Evolutionary conservation across 2,113 vertebrate species (phyloP).

Genomic region (Guaruba guarouba): DNA sequence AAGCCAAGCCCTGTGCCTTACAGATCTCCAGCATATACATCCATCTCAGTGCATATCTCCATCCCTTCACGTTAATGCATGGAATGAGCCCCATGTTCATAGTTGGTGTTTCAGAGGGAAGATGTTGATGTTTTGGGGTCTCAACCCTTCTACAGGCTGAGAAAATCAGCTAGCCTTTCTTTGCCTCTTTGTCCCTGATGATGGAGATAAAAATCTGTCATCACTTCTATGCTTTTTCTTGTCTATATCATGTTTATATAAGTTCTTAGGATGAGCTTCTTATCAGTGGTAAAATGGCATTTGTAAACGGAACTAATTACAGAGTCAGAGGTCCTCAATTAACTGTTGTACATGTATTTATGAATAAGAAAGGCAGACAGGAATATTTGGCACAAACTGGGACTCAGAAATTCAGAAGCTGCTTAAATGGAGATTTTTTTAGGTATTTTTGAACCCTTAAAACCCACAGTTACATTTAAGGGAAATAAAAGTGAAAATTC

Average conservation of each 20-base stretch:
- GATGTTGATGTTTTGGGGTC: neutral
- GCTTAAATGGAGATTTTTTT: neutral
- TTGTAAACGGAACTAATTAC: neutral
- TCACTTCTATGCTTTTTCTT: neutral
- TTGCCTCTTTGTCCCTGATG: neutral
- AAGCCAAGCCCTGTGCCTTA: neutral
- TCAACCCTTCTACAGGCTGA: neutral
- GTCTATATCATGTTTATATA: neutral
- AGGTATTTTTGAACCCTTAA: neutral
- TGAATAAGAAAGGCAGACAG: neutral
- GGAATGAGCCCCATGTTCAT: neutral
- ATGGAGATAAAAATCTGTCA: neutral
- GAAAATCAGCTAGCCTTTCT: neutral
- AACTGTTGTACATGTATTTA: neutral
- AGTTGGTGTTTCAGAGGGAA: neutral
- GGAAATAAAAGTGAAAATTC: neutral
- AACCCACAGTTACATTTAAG: neutral
- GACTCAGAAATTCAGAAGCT: neutral
- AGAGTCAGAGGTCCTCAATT: neutral
- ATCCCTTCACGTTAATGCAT: accelerated
- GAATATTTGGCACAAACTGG: neutral
- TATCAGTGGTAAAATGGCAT: neutral
- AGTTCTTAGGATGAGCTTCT: neutral
- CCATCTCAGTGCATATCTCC: neutral
- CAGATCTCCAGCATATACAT: accelerated